These are phyloP conservation scores for Halocynthia roretzi DNA, from an alignment of 23 tunicate species.

Conservation along the genomic window DNA sequence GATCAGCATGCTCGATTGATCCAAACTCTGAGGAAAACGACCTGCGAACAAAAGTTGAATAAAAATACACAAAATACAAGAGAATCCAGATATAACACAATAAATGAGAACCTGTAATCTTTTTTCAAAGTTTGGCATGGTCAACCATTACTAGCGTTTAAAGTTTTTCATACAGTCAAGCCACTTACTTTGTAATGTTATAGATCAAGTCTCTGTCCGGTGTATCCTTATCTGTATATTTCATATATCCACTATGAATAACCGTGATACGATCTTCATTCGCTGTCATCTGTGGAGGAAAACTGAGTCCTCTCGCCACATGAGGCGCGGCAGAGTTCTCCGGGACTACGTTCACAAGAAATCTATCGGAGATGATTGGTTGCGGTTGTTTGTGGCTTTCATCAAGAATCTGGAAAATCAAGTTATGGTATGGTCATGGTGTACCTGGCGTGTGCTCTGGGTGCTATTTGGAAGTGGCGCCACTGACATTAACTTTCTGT, in stretches of 20 bases:
- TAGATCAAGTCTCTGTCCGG: conserved; percentile 72
- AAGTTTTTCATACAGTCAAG: background rate
- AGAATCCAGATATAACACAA: no score
- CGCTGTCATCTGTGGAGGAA: conserved; percentile 59
- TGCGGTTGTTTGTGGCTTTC: conserved; percentile 20
- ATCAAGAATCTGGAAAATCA: conserved; percentile 7
- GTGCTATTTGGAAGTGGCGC: conserved; percentile 19
- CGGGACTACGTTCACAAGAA: conserved; percentile 31
- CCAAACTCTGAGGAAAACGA: conserved; percentile 56
- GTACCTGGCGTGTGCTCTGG: conserved; percentile 15
- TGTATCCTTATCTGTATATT: conserved; percentile 81
- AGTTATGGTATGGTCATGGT: background rate
- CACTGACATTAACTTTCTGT: conserved; percentile 1
- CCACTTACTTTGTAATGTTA: conserved; percentile 75
- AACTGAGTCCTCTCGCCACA: conserved; percentile 40
- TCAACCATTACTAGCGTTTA: background rate
- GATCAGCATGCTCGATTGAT: conserved; percentile 73
- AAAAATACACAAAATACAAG: background rate
- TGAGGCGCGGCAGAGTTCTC: conserved; percentile 64
- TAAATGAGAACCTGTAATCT: no score
- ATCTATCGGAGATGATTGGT: conserved; percentile 4
- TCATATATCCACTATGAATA: conserved; percentile 67
- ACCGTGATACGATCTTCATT: conserved; percentile 44
- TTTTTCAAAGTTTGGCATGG: background rate
- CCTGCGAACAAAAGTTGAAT: conserved; percentile 21